phyloP scores from a whole-genome alignment of 1,140 invertebrate genomes.

The Drosophila albomicans region DNA sequence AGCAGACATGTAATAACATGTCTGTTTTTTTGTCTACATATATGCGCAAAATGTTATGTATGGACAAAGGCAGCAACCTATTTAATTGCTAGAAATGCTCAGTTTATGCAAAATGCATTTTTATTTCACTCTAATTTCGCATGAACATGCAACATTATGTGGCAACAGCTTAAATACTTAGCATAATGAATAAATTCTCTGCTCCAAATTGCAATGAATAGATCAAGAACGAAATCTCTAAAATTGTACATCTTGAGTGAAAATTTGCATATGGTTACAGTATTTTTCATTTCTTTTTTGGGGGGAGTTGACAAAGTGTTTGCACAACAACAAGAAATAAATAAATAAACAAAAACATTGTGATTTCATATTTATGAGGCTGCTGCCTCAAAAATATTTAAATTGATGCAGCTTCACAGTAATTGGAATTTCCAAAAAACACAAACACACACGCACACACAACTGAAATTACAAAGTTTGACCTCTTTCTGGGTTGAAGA shows the following conservation, averaged over 20 bases:
- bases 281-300: slow-evolving; percentile 13
- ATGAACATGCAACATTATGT: slow-evolving; percentile 58
- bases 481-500: slow-evolving; percentile 30
- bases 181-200: slow-evolving; percentile 9
- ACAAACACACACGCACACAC: slow-evolving; percentile 31
- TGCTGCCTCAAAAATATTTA: slow-evolving; percentile 49
- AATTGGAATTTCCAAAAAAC: slow-evolving; percentile 44
- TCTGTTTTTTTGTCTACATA: slow-evolving; percentile 6
- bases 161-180: slow-evolving; percentile 17
- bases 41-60: slow-evolving; percentile 21
- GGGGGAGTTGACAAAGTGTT: slow-evolving; percentile 24
- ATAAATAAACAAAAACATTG: slow-evolving; percentile 50
- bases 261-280: slow-evolving; percentile 22
- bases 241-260: not conserved
- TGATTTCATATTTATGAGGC: slow-evolving; percentile 67
- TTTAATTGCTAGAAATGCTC: slow-evolving; percentile 40
- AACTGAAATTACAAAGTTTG: slow-evolving; percentile 56
- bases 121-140: slow-evolving; percentile 46
- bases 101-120: slow-evolving; percentile 44
- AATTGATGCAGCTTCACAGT: slow-evolving; percentile 48
- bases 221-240: too few relatives aligned
- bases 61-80: slow-evolving; percentile 13
- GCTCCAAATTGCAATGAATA: too few relatives aligned
- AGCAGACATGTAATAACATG: slow-evolving; percentile 16
- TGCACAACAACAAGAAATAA: slow-evolving; percentile 48